Base-by-base conservation (phyloP, 2,888 invertebrate species). In the Serrognathus titanus region DNA sequence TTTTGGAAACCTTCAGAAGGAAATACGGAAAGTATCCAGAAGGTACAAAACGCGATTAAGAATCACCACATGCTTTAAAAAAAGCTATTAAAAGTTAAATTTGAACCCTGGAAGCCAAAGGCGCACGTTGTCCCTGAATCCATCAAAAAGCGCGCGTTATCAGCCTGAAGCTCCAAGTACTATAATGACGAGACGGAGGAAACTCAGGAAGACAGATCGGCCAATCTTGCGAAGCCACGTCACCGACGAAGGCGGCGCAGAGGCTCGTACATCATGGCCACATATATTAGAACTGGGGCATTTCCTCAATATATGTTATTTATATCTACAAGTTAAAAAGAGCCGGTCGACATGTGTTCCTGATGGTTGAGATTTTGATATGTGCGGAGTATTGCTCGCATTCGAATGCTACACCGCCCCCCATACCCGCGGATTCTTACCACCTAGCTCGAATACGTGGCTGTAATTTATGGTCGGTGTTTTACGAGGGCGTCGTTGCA, bases 141-240 rank as follows among this genome's bases (percentile, higher is more conserved):
- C 67, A 68, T 69, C 69, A 68, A 63, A 65, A 59, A 61, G 62
- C 5, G 24, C 24, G 24, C 57, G 64, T 63, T 62, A 67, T 69
- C 64, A 58, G 56, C 64, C 58, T 57, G 53, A 58, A 59, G 62
- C 63, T 62, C 59, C 61, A 64, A 66, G 66, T 66, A 62, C 63
- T 61, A 63, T 66, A 70, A 69, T 66, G 69, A 31, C 24, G 24
- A 67, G 67, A 69, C 66, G 62, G 64, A 55, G 65, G 65, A 68
- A 70, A 67, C 63, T 63, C 65, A 58, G 55, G 67, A 69, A 69
- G 71, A 70, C 69, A 66, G 67, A 70, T 71, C 62, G 68, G 59
- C 67, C 68, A 69, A 71, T 71, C 68, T 70, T 54, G 57, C 55
- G 60, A 55, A 58, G 57, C 60, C 55, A 60, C 63, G 63, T 61